Percentiles rank a stretch among this genome's conserved stretches.
phyloP scores from a whole-genome alignment of 2,888 invertebrate genomes.

The Aleiodes leptofemur region DNA sequence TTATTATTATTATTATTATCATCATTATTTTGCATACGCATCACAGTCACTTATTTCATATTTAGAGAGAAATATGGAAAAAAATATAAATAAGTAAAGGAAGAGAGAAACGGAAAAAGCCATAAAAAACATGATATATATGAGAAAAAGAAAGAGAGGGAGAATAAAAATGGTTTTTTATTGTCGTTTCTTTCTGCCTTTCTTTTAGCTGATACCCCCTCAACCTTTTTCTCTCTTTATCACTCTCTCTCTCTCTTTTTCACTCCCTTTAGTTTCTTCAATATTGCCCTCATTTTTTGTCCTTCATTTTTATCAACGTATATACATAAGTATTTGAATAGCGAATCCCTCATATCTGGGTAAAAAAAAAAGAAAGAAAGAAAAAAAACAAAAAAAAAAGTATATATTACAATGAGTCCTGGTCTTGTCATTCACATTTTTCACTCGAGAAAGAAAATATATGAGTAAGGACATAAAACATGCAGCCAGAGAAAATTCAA shows the following conservation, averaged over 20 bases:
- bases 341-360: slow-evolving; percentile 12
- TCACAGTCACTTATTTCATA: slow-evolving; percentile 13
- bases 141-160: neutral
- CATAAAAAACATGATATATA: neutral
- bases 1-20: slow-evolving; percentile 34
- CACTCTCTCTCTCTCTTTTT: slow-evolving; percentile 39
- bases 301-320: slow-evolving; percentile 34
- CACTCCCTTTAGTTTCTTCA: slow-evolving; percentile 28
- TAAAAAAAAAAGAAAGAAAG: no score
- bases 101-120: neutral
- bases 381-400: slow-evolving; percentile 25
- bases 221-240: slow-evolving; percentile 34
- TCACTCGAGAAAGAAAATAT: neutral
- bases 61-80: slow-evolving; percentile 23
- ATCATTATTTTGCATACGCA: slow-evolving; percentile 34
- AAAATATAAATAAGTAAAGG: neutral
- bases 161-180: neutral
- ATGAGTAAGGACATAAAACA: slow-evolving; percentile 12
- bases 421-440: slow-evolving; percentile 30
- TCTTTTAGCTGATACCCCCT: neutral
- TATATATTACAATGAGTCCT: slow-evolving; percentile 36
- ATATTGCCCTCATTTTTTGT: slow-evolving; percentile 21
- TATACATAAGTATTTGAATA: slow-evolving; percentile 41
- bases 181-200: slow-evolving; percentile 11
- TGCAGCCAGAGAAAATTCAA: slow-evolving; percentile 53